These are phyloP conservation scores for Orientallactaga bullata DNA, from an alignment of 2,113 vertebrate species.

Conservation along the genomic window DNA sequence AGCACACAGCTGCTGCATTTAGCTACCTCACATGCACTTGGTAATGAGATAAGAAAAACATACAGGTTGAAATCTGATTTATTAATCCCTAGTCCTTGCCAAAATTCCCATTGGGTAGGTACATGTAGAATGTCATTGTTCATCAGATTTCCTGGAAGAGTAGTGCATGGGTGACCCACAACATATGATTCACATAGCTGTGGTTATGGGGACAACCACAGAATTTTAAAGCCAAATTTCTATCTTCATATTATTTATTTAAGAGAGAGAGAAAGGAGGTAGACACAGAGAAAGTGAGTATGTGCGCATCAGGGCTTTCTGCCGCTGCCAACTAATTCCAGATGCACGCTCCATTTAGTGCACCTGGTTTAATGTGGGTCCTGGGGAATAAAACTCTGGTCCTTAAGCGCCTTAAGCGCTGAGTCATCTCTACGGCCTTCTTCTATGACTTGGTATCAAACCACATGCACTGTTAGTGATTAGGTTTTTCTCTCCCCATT, in stretches of 20 bases:
- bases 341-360: too few species aligned
- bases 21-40: neutral
- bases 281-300: too few species aligned
- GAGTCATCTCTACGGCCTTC: too few species aligned
- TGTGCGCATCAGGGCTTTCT: too few species aligned
- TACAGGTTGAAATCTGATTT: constrained; percentile 20
- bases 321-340: too few species aligned
- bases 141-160: neutral
- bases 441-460: constrained; percentile 24
- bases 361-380: too few species aligned
- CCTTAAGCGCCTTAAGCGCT: too few species aligned
- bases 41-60: neutral
- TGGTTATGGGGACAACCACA: neutral
- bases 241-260: neutral
- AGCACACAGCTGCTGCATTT: neutral
- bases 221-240: constrained; percentile 36
- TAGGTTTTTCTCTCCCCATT: neutral
- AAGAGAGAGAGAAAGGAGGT: too few species aligned
- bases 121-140: constrained; percentile 25
- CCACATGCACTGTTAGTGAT: neutral
- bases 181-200: neutral
- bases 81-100: neutral
- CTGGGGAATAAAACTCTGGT: too few species aligned
- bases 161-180: neutral
- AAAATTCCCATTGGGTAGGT: constrained; percentile 3